Base-by-base conservation (phyloP, 2,113 vertebrate species). In the Carassius auratus region DNA sequence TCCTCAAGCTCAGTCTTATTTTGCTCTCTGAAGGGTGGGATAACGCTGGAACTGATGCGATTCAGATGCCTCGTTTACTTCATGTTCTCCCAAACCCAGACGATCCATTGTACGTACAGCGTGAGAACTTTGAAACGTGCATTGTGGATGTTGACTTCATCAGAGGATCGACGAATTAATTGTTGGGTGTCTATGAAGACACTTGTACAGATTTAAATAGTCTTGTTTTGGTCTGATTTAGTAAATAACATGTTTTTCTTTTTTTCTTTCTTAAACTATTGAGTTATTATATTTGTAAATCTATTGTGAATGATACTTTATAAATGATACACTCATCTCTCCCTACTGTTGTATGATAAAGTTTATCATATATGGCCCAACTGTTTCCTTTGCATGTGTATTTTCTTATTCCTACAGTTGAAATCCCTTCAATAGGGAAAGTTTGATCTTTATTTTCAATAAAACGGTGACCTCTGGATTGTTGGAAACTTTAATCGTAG, bases 221-320 rank as follows among this genome's bases (percentile, higher is more conserved):
- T 89, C 78, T 90, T 86, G 89, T 84, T 90, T 94, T 93, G 88
- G 85, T 89, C 90, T 92, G 90, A 92, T 89, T 91, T 86, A 91
- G 83, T 91, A 92, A 88, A 90, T 52, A 23, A 45, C 61, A 81
- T 59, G 45, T 86, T 71, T 45, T 45, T 45, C 42, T 45, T 45
- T 48, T 83, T 45, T 45, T 75, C 8, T 75, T 75, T 75, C 45
- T 81, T 76, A 45, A 64, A 84, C 77, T 15, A 50, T 89, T 89
- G 33, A 71, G 68, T 17, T 71, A 90, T 90, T 90, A 92, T 88
- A 87, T 94, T 93, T 93, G 94, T 95, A 95, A 92, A 94, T 91
- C 93, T 93, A 91, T 94, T 93, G 94, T 95, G 92, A 93, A 88
- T 82, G 87, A 92, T 93, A 89, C 93, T 93, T 94, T 94, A 91